Conservation (phyloP, 2,113 vertebrate genomes). For the Platichthys flesus region DNA sequence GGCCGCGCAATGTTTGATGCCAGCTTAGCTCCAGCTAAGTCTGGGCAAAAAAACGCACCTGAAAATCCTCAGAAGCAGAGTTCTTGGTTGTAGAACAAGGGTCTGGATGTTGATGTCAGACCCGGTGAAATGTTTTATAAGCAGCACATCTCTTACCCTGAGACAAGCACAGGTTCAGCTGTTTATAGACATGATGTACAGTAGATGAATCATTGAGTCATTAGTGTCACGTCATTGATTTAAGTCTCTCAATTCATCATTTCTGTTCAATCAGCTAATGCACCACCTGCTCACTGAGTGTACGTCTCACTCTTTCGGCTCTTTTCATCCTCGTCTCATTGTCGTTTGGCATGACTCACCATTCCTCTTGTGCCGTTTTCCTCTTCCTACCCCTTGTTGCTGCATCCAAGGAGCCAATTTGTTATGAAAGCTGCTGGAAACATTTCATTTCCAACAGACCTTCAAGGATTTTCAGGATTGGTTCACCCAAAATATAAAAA, state of each 20-base stretch:
- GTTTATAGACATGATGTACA: constrained; percentile 10
- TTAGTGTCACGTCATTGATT: constrained; percentile 57
- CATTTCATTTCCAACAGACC: neutral
- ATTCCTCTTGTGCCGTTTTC: constrained; percentile 9
- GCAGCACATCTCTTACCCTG: constrained; percentile 4
- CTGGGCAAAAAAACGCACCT: constrained; percentile 51
- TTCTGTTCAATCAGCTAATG: constrained; percentile 60
- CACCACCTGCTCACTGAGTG: constrained; percentile 33
- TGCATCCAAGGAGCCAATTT: constrained; percentile 24
- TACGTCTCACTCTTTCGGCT: constrained; percentile 6
- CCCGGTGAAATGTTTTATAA: constrained; percentile 9
- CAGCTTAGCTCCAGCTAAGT: constrained; percentile 53
- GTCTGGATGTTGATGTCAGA: constrained; percentile 15
- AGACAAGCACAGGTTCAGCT: neutral
- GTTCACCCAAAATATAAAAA: neutral
- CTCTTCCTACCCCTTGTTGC: constrained; percentile 13
- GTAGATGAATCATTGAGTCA: constrained; percentile 42
- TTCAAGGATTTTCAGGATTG: neutral
- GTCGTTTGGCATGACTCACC: constrained; percentile 34
- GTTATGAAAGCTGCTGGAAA: constrained; percentile 15
- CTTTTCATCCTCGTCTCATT: neutral
- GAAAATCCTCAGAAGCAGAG: constrained; percentile 29
- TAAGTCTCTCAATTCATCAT: constrained; percentile 27
- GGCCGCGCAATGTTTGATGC: constrained; percentile 40
- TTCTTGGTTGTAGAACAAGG: constrained; percentile 9